A percentile compares a stretch with the other conserved stretches of the same genome.
Evolutionary conservation across 2,113 vertebrate species (phyloP).

Genomic region (Tamias sibiricus): DNA sequence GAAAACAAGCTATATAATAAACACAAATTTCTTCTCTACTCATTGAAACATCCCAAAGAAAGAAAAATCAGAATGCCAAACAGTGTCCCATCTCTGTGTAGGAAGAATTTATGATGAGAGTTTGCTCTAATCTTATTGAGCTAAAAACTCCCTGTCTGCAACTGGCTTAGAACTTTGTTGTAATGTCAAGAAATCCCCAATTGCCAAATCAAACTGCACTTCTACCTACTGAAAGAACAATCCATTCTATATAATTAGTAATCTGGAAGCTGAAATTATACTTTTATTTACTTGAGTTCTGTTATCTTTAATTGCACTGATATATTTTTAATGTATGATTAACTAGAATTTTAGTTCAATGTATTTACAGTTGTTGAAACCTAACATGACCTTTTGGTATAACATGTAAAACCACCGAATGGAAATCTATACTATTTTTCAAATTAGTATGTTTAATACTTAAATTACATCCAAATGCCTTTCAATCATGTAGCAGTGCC

Average conservation of each 20-base stretch:
- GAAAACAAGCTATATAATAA: constrained; percentile 56
- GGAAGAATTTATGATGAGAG: background rate
- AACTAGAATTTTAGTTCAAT: constrained; percentile 41
- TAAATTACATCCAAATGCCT: background rate
- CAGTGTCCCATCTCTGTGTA: background rate
- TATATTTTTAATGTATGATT: constrained; percentile 10
- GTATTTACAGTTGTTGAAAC: constrained; percentile 40
- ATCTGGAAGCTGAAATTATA: constrained; percentile 8
- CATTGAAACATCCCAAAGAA: background rate
- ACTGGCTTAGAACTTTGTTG: background rate
- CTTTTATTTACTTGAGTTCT: constrained; percentile 37
- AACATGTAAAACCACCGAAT: background rate
- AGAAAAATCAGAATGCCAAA: constrained; percentile 53
- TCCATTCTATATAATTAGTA: constrained; percentile 51
- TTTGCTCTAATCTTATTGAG: background rate
- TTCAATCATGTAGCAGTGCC: background rate
- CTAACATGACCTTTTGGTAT: background rate
- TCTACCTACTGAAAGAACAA: constrained; percentile 7
- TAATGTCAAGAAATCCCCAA: constrained; percentile 15
- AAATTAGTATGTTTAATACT: constrained; percentile 35
- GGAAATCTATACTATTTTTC: constrained; percentile 21
- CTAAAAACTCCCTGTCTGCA: constrained; percentile 29
- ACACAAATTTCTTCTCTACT: constrained; percentile 23
- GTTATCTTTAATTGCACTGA: constrained; percentile 18
- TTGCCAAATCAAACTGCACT: constrained; percentile 10